phyloP scores from a whole-genome alignment of 2,113 vertebrate species.

The Sander lucioperca region DNA sequence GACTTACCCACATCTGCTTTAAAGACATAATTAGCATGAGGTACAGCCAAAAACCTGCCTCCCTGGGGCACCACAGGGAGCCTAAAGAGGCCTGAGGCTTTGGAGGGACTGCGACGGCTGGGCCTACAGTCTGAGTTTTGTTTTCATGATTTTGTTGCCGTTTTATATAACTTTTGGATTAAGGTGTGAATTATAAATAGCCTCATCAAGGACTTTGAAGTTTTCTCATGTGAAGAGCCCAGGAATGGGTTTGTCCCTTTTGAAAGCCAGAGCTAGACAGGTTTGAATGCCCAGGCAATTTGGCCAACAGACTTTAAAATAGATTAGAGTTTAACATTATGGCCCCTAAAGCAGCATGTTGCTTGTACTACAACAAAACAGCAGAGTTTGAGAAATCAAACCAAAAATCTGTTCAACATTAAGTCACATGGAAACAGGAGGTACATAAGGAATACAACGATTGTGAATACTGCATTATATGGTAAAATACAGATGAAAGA shows the following conservation, averaged over 20 bases:
- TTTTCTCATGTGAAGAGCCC: neutral
- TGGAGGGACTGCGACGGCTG: neutral
- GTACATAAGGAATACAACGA: neutral
- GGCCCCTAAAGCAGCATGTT: neutral
- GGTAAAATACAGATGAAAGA: neutral
- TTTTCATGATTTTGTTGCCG: slow-evolving; percentile 20
- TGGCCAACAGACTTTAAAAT: neutral
- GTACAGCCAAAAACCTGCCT: neutral
- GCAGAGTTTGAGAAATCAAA: neutral
- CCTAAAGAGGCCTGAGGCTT: neutral
- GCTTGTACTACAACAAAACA: neutral
- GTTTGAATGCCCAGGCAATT: neutral
- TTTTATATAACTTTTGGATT: slow-evolving; percentile 24
- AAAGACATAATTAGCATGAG: slow-evolving; percentile 48
- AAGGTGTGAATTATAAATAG: slow-evolving; percentile 24
- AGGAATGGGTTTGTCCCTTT: neutral
- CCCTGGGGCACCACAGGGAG: neutral
- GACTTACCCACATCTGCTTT: slow-evolving; percentile 28
- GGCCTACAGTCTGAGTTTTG: neutral
- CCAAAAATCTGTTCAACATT: neutral
- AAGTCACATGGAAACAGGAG: neutral
- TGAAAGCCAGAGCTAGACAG: neutral
- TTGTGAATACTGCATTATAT: neutral
- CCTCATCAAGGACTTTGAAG: slow-evolving; percentile 8
- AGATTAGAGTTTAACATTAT: neutral